Base-by-base conservation (phyloP, 53 echinoderm and acorn worm genomes). In the Echinometra lucunter region DNA sequence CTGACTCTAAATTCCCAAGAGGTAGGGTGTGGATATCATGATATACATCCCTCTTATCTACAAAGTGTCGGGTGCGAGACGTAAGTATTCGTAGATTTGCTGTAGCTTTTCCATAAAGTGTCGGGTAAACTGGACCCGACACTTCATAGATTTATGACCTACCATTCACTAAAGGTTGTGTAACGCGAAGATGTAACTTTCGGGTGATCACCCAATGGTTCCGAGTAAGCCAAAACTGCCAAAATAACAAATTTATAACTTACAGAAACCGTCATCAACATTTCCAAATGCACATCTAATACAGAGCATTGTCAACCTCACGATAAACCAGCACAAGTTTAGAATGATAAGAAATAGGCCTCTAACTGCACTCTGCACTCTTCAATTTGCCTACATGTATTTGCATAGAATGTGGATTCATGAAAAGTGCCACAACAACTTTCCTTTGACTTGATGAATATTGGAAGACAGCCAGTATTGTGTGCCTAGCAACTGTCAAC, bases 241-340 rank as follows among this genome's bases (percentile, higher is more conserved):
- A 18, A 11, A 40, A 90, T 37, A 0, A 88, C 28, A 19, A 2
- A 53, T 88, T 15, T 49, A 53, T 37, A 88, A 90, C 90, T 90
- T 90, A 90, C 90, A 90, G 63, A 90, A 90, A 25, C 58, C 66
- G 27, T 90, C 90, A 90, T 90, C 90, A 15, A 57, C 58, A 25
- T 16, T 60, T 37, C 90, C 90, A 35, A 25, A 40, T 37, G 63
- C 23, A 40, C 90, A 90, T 23, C 90, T 18, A 21, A 90, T 32
- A 90, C 90, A 90, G 35, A 90, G 60, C 90, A 90, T 90, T 40
- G 37, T 90, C 30, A 78, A 78, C 38, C 42, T 17, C 16, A 78
- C 42, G 42, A 78, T 42, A 42, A 21, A 78, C 40, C 17, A 78
- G 78, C 78, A 53, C 78, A 42, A 78, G 4, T 19, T 78, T 23